These are phyloP conservation scores for Sinocyclocheilus maitianheensis DNA, from an alignment of 2,113 vertebrate species.

Conservation along the genomic window DNA sequence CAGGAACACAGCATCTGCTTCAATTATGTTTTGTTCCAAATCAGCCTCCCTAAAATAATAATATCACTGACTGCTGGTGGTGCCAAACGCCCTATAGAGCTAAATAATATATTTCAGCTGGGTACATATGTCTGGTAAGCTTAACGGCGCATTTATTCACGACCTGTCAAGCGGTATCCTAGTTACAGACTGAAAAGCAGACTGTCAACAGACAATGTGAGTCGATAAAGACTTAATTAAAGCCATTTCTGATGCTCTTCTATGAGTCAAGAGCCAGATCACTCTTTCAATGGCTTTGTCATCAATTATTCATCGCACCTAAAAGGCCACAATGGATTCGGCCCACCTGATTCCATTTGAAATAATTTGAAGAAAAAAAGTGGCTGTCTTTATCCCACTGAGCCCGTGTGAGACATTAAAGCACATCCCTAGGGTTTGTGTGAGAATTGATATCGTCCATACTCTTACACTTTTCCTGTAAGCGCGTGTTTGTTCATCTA, in stretches of 20 bases:
- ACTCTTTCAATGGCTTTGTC: constrained; percentile 22
- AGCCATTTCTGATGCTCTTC: constrained; percentile 28
- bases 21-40: constrained; percentile 9
- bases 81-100: neutral
- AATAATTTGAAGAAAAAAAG: constrained; percentile 2
- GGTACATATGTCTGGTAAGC: neutral
- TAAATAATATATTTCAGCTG: constrained; percentile 17
- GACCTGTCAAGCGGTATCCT: neutral
- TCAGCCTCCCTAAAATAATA: constrained; percentile 8
- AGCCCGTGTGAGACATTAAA: constrained; percentile 15
- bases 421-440: neutral
- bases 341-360: constrained; percentile 26
- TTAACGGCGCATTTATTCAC: neutral
- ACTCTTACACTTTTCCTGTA: constrained; percentile 22
- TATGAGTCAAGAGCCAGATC: constrained; percentile 14
- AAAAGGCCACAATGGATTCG: constrained; percentile 33
- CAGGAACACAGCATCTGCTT: neutral
- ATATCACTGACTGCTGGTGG: neutral
- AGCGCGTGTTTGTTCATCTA: neutral
- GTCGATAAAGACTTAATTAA: constrained; percentile 18
- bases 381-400: neutral
- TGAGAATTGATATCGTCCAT: constrained; percentile 19
- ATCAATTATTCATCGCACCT: constrained; percentile 38
- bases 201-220: constrained; percentile 11
- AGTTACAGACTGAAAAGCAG: constrained; percentile 11